Evolutionary conservation across 2,888 invertebrate species (phyloP), one percentile per base, ranked within the genome.

Genomic region (Drosophila colorata): DNA sequence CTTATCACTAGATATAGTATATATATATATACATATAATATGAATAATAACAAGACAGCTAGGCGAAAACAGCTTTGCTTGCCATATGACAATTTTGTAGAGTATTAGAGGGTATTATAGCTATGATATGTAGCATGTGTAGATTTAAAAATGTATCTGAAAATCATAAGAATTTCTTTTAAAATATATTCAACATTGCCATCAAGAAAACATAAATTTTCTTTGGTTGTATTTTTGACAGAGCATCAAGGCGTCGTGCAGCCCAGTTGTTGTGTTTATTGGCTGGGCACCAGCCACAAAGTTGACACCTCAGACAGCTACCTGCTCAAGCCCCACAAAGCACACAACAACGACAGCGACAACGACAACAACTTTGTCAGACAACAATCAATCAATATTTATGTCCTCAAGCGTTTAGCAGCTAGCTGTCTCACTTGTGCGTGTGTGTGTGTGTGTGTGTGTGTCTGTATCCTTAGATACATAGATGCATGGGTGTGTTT

Each of bases 331-430:
- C 49, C 52, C 43, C 52, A 47, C 49, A 55, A 53, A 65, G 47
- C 46, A 61, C 51, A 67, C 48, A 70, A 44, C 46, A 73, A 35
- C 38, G 23, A 44, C 66, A 60, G 53, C 20, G 20, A 44, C 61
- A 60, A 58, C 37, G 43, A 69, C 69, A 63, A 66, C 72, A 65
- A 74, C 68, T 69, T 76, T 64, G 79, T 73, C 68, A 76, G 79
- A 87, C 84, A 80, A 87, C 87, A 85, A 85, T 88, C 88, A 87
- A 85, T 85, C 88, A 85, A 88, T 88, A 85, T 88, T 85, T 85
- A 80, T 88, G 79, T 74, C 75, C 83, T 83, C 56, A 64, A 70
- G 88, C 88, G 69, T 66, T 68, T 82, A 80, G 67, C 60, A 72
- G 69, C 74, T 72, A 53, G 57, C 65, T 70, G 74, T 87, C 69